Percentiles rank a stretch among this genome's conserved stretches.
Conservation (phyloP, 2,113 vertebrate genomes). For the Muntiacus muntjak region DNA sequence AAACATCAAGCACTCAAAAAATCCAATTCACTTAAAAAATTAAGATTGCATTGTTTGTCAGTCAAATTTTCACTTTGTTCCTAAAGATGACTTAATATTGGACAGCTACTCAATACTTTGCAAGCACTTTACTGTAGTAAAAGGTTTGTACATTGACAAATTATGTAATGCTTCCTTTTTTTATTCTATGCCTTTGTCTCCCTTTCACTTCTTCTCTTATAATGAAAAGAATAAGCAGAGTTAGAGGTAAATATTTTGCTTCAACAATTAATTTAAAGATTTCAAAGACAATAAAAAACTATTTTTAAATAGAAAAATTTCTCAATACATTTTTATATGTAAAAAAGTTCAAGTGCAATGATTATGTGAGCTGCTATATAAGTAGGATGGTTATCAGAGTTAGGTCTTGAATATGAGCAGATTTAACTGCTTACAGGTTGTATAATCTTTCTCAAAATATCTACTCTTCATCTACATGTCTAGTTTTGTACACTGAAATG, state of each 20-base stretch:
- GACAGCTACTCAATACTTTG: neutral
- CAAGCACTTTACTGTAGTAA: neutral
- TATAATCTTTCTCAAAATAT: neutral
- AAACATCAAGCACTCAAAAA: neutral
- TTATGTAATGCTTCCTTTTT: neutral
- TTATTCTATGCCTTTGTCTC: neutral
- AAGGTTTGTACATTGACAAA: neutral
- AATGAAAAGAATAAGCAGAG: neutral
- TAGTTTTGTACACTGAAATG: neutral
- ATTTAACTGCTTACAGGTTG: neutral
- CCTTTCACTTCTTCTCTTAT: neutral
- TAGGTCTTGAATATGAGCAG: neutral
- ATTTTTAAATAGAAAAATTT: neutral
- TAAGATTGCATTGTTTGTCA: neutral
- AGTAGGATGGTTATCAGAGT: neutral
- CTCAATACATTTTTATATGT: neutral
- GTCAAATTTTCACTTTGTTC: conserved; percentile 11
- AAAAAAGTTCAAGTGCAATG: neutral
- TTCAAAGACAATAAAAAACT: neutral
- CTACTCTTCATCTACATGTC: neutral
- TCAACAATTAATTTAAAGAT: neutral
- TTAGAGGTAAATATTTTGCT: neutral
- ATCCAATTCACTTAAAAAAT: conserved; percentile 40
- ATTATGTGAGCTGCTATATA: neutral
- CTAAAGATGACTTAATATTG: neutral